phyloP scores from a whole-genome alignment of 2,113 vertebrate genomes.

The Callaeas wilsoni region DNA sequence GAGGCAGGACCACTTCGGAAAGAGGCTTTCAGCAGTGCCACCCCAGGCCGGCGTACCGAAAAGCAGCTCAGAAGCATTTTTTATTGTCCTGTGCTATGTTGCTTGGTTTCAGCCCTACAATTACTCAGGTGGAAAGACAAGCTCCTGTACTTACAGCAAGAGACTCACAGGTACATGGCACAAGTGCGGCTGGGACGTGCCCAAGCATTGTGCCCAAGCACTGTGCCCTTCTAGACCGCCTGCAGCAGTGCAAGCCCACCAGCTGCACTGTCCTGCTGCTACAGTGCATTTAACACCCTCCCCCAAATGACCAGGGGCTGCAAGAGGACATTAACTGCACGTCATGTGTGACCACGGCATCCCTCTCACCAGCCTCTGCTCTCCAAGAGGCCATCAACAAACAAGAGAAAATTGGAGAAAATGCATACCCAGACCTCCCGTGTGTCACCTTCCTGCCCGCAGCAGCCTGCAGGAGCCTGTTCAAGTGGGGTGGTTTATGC shows the following conservation, averaged over 20 bases:
- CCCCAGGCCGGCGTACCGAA: accelerated
- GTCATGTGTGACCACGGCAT: neutral
- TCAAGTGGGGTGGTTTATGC: neutral
- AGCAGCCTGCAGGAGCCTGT: neutral
- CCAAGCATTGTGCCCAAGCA: neutral
- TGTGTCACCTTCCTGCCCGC: neutral
- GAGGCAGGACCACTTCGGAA: neutral
- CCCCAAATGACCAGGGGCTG: neutral
- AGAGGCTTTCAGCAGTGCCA: neutral
- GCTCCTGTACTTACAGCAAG: neutral
- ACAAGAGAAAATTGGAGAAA: neutral
- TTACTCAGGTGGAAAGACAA: neutral
- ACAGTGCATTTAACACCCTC: neutral
- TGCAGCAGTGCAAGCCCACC: neutral
- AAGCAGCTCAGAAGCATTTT: neutral
- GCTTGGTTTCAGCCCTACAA: neutral
- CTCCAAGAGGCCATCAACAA: neutral
- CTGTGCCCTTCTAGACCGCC: neutral
- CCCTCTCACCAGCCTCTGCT: neutral
- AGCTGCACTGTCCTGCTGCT: neutral
- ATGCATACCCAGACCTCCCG: neutral
- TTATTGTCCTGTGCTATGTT: neutral
- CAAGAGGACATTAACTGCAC: neutral
- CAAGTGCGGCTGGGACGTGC: neutral
- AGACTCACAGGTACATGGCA: neutral